A percentile compares a stretch with the other conserved stretches of the same genome.
These are phyloP conservation scores for Rhipidura dahli DNA, from an alignment of 2,113 vertebrate genomes.

Conservation along the genomic window DNA sequence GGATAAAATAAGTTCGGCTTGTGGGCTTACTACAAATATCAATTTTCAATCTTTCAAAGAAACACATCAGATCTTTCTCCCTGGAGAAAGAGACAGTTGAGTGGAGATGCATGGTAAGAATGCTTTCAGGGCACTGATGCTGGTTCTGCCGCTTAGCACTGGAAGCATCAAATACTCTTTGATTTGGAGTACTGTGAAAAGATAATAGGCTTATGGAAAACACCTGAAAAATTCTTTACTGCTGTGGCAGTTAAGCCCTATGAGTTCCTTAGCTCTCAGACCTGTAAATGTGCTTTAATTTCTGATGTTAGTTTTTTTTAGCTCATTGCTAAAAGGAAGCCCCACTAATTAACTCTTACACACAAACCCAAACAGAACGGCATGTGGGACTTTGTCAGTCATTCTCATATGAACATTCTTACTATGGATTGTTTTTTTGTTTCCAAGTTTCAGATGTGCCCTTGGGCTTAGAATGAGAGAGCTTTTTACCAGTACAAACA, in stretches of 20 bases:
- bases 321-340: not conserved
- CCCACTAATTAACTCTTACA: not conserved
- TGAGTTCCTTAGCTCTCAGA: not conserved
- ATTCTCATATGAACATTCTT: not conserved
- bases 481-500: not conserved
- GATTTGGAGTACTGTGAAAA: not conserved
- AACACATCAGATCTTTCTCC: not conserved
- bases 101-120: not conserved
- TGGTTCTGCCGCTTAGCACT: slow-evolving; percentile 11
- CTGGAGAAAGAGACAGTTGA: not conserved
- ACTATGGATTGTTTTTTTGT: not conserved
- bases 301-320: not conserved
- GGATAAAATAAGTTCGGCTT: not conserved
- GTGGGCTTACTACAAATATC: not conserved
- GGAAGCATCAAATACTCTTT: slow-evolving; percentile 31
- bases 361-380: not conserved
- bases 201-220: slow-evolving; percentile 31
- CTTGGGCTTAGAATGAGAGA: not conserved
- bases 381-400: not conserved
- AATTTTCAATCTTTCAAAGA: not conserved
- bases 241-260: not conserved
- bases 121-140: not conserved
- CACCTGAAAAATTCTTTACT: not conserved
- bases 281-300: not conserved
- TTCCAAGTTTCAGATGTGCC: not conserved